Evolutionary conservation across 92 coral and sea anemone genomes (phyloP).

Genomic region (Scolanthus callimorphus): DNA sequence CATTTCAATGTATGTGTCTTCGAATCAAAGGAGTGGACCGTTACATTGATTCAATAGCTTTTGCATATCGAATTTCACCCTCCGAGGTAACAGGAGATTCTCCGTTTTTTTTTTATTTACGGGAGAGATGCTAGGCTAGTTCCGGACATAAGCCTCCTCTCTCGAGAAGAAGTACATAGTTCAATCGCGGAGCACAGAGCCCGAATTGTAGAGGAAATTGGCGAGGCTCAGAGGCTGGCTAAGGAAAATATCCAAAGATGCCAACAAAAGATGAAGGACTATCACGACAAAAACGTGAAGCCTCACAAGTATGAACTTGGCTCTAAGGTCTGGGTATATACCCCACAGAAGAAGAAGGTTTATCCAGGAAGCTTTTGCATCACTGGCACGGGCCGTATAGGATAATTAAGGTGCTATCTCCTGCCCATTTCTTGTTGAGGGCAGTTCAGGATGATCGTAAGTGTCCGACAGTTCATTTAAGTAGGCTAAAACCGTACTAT

Average conservation of each 20-base stretch:
- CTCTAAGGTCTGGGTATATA: slow-evolving; percentile 17
- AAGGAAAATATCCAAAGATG: slow-evolving; percentile 9
- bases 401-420: slow-evolving; percentile 16
- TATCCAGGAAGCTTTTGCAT: slow-evolving; percentile 22
- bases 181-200: background rate
- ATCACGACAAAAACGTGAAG: slow-evolving; percentile 5
- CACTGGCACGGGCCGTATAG: slow-evolving; percentile 38
- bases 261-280: slow-evolving; percentile 27
- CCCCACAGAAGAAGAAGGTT: slow-evolving; percentile 22
- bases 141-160: background rate
- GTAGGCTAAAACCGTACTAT: too few relatives aligned
- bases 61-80: slow-evolving; percentile 33
- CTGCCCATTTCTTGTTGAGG: slow-evolving; percentile 12
- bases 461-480: slow-evolving; percentile 2
- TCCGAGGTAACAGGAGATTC: slow-evolving; percentile 22
- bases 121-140: slow-evolving; percentile 26
- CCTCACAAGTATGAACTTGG: slow-evolving; percentile 9
- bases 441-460: background rate
- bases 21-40: background rate
- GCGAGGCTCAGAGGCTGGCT: slow-evolving; percentile 22
- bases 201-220: too few relatives aligned
- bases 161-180: background rate
- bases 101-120: slow-evolving; percentile 27
- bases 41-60: slow-evolving; percentile 1
- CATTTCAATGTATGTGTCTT: slow-evolving; percentile 16